Conservation (phyloP, 2,888 invertebrate genomes). For the Himalopsyche anomala region DNA sequence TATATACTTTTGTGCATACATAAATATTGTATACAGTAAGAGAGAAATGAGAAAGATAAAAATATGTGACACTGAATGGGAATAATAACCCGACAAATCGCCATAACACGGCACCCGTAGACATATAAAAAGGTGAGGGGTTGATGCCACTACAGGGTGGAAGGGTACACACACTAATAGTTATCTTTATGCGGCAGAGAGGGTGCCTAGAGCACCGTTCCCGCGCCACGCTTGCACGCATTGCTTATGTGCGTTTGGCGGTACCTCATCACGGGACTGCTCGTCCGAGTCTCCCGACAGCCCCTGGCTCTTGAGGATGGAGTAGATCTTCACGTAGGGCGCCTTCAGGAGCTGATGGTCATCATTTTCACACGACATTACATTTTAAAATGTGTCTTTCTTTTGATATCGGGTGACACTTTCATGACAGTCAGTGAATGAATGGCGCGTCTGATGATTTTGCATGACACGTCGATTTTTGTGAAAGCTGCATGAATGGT, state of each 20-base stretch:
- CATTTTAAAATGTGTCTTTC: conserved; percentile 10
- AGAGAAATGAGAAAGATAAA: too few relatives aligned
- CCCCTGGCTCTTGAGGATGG: conserved; percentile 95
- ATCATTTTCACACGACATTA: conserved; percentile 8
- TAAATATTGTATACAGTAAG: too few relatives aligned
- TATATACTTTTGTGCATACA: too few relatives aligned
- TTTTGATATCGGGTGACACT: conserved; percentile 3
- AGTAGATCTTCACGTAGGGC: conserved; percentile 97
- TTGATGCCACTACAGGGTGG: conserved; percentile 37
- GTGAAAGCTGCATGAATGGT: neutral
- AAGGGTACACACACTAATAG: conserved; percentile 35
- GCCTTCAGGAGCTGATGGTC: conserved; percentile 92
- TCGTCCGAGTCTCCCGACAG: conserved; percentile 85
- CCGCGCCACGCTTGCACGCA: conserved; percentile 51
- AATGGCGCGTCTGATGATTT: neutral
- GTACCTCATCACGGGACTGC: conserved; percentile 75
- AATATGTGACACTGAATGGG: neutral
- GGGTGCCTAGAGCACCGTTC: conserved; percentile 49
- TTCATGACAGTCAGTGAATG: neutral
- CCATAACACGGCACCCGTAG: conserved; percentile 32
- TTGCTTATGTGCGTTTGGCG: conserved; percentile 2
- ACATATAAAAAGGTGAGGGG: conserved; percentile 22
- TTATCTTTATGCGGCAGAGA: conserved; percentile 10
- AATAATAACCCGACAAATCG: neutral
- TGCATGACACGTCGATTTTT: neutral